Base-by-base conservation (phyloP, 2,113 vertebrate species). In the Pteropus alecto region DNA sequence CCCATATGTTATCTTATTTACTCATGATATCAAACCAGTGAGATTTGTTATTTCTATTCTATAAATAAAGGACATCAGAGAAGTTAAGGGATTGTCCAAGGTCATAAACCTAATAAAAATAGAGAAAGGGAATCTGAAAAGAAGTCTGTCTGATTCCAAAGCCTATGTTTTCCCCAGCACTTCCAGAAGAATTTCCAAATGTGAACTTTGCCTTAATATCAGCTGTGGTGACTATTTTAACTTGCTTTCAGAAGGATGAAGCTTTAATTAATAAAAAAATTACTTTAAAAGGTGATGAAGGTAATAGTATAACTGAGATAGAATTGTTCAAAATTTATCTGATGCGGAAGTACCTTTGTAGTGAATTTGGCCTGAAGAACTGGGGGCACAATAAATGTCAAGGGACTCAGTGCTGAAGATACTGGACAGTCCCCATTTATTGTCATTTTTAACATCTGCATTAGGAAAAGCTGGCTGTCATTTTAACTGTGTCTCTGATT, bases 1-100 rank as follows among this genome's bases (percentile, higher is more conserved):
- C 35, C 73, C 91, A 83, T 85, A 90, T 96, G 91, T 90, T 97
- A 95, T 91, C 67, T 86, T 94, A 87, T 96, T 92, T 96, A 87
- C 33, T 92, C 22, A 60, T 85, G 35, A 90, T 81, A 81, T 76
- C 74, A 95, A 78, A 60, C 46, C 38, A n/a, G 56, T 78, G 28
- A 65, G 65, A 51, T 94, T 94, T 95, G 82, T 95, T 78, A 70
- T 71, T 97, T 76, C 77, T 93, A 14, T 51, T 92, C 78, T 70
- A 65, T 96, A 94, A 96, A 74, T 93, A 96, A 93, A n/a, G 30
- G 87, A 92, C 12, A 95, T 96, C 77, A 96, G 74, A 91, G 78
- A 90, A 91, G 88, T 60, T 86, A 90, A 92, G 33, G 58, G 89
- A 94, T 97, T 96, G 90, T 70, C 78, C 86, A 86, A 93, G 73